Percentiles rank a stretch among this genome's conserved stretches.
phyloP scores from a whole-genome alignment of 1,140 invertebrate genomes.

The Drusus annulatus region DNA sequence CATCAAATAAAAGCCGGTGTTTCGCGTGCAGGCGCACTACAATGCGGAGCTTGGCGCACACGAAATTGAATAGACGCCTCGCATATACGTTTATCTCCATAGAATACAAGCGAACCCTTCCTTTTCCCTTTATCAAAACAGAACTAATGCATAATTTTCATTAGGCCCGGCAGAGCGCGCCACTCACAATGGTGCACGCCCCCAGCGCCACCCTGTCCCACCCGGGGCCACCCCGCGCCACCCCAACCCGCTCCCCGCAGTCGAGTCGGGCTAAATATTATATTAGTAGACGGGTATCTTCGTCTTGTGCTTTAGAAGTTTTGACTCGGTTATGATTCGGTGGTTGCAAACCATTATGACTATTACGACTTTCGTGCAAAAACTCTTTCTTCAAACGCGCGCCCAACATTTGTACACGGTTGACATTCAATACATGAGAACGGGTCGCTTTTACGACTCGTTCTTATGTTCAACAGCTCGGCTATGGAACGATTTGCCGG shows the following conservation, averaged over 20 bases:
- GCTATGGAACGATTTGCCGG: no score
- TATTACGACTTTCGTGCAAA: no score
- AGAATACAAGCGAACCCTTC: slow-evolving; percentile 43
- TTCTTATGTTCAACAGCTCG: no score
- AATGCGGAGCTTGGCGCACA: slow-evolving; percentile 38
- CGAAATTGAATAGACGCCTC: slow-evolving; percentile 47
- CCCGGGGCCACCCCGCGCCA: slow-evolving; percentile 12
- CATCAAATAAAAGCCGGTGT: slow-evolving; percentile 13
- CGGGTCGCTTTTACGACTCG: no score
- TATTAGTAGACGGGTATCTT: slow-evolving; percentile 56
- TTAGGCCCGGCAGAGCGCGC: slow-evolving; percentile 58
- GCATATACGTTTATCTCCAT: slow-evolving; percentile 34
- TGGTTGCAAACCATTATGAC: background rate
- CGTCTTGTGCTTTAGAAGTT: slow-evolving; percentile 27
- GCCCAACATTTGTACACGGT: no score
- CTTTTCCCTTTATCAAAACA: slow-evolving; percentile 48
- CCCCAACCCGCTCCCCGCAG: background rate
- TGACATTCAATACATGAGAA: no score
- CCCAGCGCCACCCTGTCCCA: background rate
- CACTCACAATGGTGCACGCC: slow-evolving; percentile 42
- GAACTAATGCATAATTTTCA: slow-evolving; percentile 60
- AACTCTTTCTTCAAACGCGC: no score
- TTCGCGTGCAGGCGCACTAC: background rate
- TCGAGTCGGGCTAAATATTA: slow-evolving; percentile 54
- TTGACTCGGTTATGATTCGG: slow-evolving; percentile 8